Percentiles rank a stretch among this genome's conserved stretches.
Evolutionary conservation across 2,797 vertebrate species (phyloP).

Genomic region (Parambassis ranga): DNA sequence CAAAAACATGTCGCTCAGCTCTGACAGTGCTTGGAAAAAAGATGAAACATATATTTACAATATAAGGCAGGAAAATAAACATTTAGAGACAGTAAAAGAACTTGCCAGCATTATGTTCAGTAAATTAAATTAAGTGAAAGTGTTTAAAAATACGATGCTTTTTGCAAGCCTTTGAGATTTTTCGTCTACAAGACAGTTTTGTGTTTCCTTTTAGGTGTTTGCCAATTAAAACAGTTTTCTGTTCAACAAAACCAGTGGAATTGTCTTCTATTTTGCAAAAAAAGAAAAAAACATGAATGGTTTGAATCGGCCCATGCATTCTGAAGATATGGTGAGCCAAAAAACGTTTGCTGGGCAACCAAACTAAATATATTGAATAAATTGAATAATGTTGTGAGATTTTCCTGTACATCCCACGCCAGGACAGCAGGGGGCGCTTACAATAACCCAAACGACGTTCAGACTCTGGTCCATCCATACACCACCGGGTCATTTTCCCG

Average conservation of each 20-base stretch:
- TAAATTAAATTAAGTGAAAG: background rate
- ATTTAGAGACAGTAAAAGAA: background rate
- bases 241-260: constrained; percentile 21
- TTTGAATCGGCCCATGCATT: too few species aligned
- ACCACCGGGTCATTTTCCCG: constrained; percentile 3
- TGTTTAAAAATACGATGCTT: background rate
- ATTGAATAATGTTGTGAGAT: too few species aligned
- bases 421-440: constrained; percentile 36
- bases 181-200: background rate
- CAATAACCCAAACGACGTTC: accelerated
- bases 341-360: too few species aligned
- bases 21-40: background rate
- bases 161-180: constrained; percentile 1
- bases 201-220: background rate
- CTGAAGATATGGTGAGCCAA: too few species aligned
- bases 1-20: background rate
- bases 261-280: too few species aligned
- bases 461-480: accelerated
- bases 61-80: background rate
- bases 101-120: background rate
- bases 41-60: background rate
- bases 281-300: too few species aligned
- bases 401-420: too few species aligned
- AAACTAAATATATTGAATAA: too few species aligned
- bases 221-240: constrained; percentile 7